These are phyloP conservation scores for Luperina nickerlii DNA, from an alignment of 2,888 invertebrate genomes.

Conservation along the genomic window DNA sequence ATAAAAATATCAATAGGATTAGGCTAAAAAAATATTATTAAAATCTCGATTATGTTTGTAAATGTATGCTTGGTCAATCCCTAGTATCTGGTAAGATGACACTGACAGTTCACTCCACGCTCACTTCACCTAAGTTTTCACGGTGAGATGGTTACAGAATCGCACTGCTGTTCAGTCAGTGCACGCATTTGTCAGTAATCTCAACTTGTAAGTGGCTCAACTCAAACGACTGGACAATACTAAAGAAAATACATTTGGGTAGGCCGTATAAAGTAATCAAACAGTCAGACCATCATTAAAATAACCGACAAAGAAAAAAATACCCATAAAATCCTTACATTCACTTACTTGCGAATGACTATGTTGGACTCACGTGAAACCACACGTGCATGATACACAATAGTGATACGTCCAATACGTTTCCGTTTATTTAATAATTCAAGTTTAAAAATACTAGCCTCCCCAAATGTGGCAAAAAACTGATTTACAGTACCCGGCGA, in stretches of 20 bases:
- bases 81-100: too few relatives aligned
- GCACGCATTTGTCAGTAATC: neutral
- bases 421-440: neutral
- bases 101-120: too few relatives aligned
- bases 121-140: too few relatives aligned
- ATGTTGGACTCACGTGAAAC: neutral
- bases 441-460: neutral
- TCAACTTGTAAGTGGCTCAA: neutral
- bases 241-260: neutral
- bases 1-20: too few relatives aligned
- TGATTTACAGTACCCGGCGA: too few relatives aligned
- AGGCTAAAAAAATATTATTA: too few relatives aligned
- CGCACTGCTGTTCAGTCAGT: too few relatives aligned
- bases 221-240: neutral
- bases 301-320: neutral
- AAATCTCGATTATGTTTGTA: too few relatives aligned
- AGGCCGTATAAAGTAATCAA: neutral
- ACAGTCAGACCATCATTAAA: neutral
- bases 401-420: too few relatives aligned
- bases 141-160: too few relatives aligned
- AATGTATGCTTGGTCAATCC: too few relatives aligned
- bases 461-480: neutral
- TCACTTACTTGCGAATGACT: neutral
- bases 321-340: neutral
- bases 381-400: too few relatives aligned